These are phyloP conservation scores for Ginglymostoma cirratum DNA, from an alignment of 2,113 vertebrate species.

Conservation along the genomic window DNA sequence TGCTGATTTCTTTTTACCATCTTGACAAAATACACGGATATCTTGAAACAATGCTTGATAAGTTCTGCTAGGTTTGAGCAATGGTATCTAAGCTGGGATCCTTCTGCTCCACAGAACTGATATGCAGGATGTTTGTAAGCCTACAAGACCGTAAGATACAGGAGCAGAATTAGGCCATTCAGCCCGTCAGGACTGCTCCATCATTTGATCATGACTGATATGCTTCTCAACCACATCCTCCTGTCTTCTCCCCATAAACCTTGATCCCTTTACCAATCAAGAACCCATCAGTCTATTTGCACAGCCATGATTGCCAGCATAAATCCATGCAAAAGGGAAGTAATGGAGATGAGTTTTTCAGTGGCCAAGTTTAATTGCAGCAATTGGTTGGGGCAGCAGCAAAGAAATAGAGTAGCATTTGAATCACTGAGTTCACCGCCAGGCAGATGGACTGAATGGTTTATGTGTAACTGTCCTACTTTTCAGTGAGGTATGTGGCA, in stretches of 20 bases:
- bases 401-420: neutral
- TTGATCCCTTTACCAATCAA: too few relatives aligned
- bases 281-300: neutral
- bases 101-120: neutral
- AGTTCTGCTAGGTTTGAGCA: neutral
- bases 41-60: neutral
- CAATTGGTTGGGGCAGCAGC: neutral
- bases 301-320: neutral
- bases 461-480: neutral
- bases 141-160: too few relatives aligned
- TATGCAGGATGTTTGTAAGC: neutral
- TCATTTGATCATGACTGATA: too few relatives aligned
- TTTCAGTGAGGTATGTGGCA: neutral
- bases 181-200: too few relatives aligned
- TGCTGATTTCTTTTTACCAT: neutral
- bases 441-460: neutral
- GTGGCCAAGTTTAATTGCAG: neutral
- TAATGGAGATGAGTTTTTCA: neutral
- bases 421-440: neutral
- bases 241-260: too few relatives aligned
- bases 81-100: neutral
- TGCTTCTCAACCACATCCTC: too few relatives aligned
- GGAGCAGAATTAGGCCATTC: too few relatives aligned
- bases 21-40: neutral
- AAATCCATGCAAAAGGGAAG: neutral